These are phyloP conservation scores for Coluber constrictor DNA, from an alignment of 2,797 vertebrate genomes.

Conservation along the genomic window DNA sequence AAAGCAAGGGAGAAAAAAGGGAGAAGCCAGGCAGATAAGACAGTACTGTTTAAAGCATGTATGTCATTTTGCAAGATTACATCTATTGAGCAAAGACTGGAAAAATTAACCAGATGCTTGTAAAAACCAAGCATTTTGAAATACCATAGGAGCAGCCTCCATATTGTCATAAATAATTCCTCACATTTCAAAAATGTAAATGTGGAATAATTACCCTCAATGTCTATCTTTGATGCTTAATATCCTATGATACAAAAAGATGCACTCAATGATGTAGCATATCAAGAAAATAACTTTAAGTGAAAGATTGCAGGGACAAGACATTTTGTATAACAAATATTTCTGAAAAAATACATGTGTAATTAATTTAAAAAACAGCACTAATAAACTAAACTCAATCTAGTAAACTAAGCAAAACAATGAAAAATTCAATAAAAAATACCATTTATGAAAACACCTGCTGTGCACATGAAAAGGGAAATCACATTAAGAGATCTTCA, in stretches of 20 bases:
- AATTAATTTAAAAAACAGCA: background rate
- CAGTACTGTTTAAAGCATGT: background rate
- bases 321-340: background rate
- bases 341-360: background rate
- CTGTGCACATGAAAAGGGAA: no score
- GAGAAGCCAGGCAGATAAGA: background rate
- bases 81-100: background rate
- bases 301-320: background rate
- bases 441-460: background rate
- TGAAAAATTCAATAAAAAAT: background rate
- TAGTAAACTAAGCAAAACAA: background rate
- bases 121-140: background rate
- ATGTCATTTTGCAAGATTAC: background rate
- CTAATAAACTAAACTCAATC: background rate
- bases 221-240: background rate
- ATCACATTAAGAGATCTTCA: no score
- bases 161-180: background rate
- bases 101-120: background rate
- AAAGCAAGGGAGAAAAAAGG: background rate
- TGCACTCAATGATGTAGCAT: background rate
- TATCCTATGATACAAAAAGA: background rate
- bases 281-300: background rate
- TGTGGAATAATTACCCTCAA: no score
- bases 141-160: no score
- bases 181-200: background rate